Evolutionary conservation across 2,797 vertebrate genomes (phyloP), one percentile per base, ranked within the genome.

Genomic region (Pteronotus mesoamericanus): DNA sequence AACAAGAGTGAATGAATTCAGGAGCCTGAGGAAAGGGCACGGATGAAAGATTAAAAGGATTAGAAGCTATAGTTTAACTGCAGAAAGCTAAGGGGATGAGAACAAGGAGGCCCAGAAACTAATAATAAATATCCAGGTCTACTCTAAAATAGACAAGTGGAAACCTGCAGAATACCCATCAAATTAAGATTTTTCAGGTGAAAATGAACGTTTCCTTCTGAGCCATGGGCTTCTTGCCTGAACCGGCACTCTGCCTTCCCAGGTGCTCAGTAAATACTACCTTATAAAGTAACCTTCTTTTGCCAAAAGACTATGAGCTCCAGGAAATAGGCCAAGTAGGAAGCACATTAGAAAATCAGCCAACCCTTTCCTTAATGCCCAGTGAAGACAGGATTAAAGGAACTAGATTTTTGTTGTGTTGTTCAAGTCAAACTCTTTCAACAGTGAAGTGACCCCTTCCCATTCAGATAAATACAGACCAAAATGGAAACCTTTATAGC

Each of bases 361-460:
- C 94, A 94, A 53, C 9, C 5, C 18, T 88, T 89, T 89, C 32
- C 69, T 79, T 46, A 42, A 74, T 37, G 18, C 85, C 39, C 77
- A 64, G 61, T 77, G 79, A 96, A 34, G 57, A 97, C 86, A 86
- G 64, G 88, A 95, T 97, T 96, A 95, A 72, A 94, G 82, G 74
- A 89, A 93, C 44, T 77, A 57, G 91, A 89, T 95, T 96, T 94
- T 69, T 89, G 64, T 95, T 86, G 51, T 90, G 51, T 59, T 74
- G 64, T 71, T 94, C 51, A 86, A 83, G 68, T 95, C 94, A 80
- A 69, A 66, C 34, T 86, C 29, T 78, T 71, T 86, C 46, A 46
- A 72, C 87, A 79, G 37, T 79, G 19, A 94, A 61, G 64, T 79
- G 19, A 18, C 74, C 57, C 95, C 71, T 95, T 92, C 64, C 42